These are phyloP conservation scores for Cotesia glomerata DNA, from an alignment of 1,140 invertebrate genomes.

Conservation along the genomic window DNA sequence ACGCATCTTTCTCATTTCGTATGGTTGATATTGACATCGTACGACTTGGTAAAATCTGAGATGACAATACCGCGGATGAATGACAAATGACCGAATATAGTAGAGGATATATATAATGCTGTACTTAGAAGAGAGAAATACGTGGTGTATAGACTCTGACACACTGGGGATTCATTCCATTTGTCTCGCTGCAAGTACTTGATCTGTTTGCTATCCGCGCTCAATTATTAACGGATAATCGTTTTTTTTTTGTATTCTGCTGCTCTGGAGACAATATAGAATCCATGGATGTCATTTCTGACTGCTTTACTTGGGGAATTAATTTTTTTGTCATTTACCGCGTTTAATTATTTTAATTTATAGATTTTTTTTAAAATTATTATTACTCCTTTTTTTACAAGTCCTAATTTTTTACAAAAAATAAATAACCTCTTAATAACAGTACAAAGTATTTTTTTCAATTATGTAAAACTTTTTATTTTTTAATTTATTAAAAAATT, in stretches of 20 bases:
- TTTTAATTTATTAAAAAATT: no score
- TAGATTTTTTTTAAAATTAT: no score
- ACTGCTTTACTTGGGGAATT: no score
- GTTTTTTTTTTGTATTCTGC: conserved; percentile 44
- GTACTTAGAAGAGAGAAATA: conserved; percentile 21
- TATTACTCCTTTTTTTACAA: no score
- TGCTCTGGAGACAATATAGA: not conserved
- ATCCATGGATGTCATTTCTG: no score
- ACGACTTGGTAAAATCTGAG: conserved; percentile 43
- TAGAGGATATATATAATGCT: no score
- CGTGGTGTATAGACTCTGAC: conserved; percentile 10
- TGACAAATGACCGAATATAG: not conserved
- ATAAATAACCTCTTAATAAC: no score
- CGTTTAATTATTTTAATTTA: no score
- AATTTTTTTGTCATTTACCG: no score
- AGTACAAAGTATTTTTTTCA: no score
- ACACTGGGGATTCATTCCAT: conserved; percentile 20
- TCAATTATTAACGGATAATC: conserved; percentile 64
- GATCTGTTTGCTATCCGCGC: conserved; percentile 59
- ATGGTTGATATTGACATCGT: conserved; percentile 54
- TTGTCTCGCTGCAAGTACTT: conserved; percentile 30
- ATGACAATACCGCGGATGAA: conserved; percentile 58
- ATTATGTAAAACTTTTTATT: no score
- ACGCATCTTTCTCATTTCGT: conserved; percentile 38
- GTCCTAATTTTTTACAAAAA: no score